Base-by-base conservation (phyloP, 53 echinoderm and acorn worm genomes). In the Paracentrotus lividus region DNA sequence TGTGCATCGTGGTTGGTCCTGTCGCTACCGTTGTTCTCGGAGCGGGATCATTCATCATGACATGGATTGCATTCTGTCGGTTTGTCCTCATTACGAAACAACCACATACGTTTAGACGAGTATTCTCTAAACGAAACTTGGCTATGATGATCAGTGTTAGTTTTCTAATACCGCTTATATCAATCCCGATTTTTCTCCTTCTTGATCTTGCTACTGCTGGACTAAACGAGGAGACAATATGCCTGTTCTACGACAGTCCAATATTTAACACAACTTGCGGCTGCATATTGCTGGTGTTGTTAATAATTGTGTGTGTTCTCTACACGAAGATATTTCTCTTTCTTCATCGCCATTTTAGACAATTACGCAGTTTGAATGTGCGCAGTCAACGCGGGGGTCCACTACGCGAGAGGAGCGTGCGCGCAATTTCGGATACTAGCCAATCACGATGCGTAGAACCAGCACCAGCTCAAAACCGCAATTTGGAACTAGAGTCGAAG, bases 141-240 rank as follows among this genome's bases (percentile, higher is more conserved):
- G 33, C 75, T 32, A 36, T 15, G 0, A 90, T 90, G 91, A 49
- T 90, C 8, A 21, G 49, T 53, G 8, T 45, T 5, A 31, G 56
- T 5, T 90, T 24, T n/a, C 8, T 68, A 7, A 21, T 90, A 1
- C 91, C 91, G 4, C 27, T 53, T 1, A 33, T 23, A 6, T 20
- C 9, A 9, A 15, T 52, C 33, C 0, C 42, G 4, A 18, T 72
- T 1, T 90, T 58, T 24, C 3, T 69, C 27, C 14, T 72, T 21
- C 20, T 72, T 9, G 91, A 58, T 21, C 69, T 90, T 2, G 91
- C 75, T 1, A 69, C 69, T 20, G 54, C 91, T 1, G 91, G 91
- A 26, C 91, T 90, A 10, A 72, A 90, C 34, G 69, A 72, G 18
- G 91, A 72, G 34, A 90, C 91, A 9, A 69, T 90, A 67, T 90